A percentile compares a stretch with the other conserved stretches of the same genome.
These are phyloP conservation scores for Cuniculus paca DNA, from an alignment of 2,797 vertebrate genomes.

Conservation along the genomic window DNA sequence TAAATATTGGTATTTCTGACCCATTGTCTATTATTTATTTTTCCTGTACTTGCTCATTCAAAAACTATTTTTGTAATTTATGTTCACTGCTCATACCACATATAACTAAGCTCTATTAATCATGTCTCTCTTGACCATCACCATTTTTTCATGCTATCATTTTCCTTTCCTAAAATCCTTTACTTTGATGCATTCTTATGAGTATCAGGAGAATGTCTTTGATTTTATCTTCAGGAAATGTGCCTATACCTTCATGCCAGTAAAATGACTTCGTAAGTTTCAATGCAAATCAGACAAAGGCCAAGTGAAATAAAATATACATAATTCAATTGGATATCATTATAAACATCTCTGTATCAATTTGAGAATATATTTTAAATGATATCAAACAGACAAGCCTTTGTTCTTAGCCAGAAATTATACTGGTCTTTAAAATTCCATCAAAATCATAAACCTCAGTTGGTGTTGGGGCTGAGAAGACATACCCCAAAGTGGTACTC, in stretches of 20 bases:
- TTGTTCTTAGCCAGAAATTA: neutral
- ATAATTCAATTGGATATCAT: neutral
- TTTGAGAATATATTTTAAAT: neutral
- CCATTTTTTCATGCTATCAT: neutral
- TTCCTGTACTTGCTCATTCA: neutral
- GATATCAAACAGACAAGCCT: neutral
- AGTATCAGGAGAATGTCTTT: neutral
- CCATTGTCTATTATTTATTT: neutral
- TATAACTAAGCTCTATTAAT: neutral
- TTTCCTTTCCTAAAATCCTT: neutral
- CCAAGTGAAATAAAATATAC: neutral
- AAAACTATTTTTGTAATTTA: neutral
- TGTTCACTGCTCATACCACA: neutral
- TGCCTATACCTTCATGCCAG: neutral
- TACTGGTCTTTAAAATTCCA: slow-evolving; percentile 28
- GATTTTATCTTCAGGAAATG: neutral
- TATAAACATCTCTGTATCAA: neutral
- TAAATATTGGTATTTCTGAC: neutral
- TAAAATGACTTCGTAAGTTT: neutral
- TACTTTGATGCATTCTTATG: neutral
- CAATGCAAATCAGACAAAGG: slow-evolving; percentile 10
- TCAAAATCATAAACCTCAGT: neutral
- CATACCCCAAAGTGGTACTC: no score
- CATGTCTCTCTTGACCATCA: neutral
- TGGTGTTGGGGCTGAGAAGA: neutral